Evolutionary conservation across 2,797 vertebrate genomes (phyloP), one percentile per base, ranked within the genome.

Genomic region (Danio jaintianensis): DNA sequence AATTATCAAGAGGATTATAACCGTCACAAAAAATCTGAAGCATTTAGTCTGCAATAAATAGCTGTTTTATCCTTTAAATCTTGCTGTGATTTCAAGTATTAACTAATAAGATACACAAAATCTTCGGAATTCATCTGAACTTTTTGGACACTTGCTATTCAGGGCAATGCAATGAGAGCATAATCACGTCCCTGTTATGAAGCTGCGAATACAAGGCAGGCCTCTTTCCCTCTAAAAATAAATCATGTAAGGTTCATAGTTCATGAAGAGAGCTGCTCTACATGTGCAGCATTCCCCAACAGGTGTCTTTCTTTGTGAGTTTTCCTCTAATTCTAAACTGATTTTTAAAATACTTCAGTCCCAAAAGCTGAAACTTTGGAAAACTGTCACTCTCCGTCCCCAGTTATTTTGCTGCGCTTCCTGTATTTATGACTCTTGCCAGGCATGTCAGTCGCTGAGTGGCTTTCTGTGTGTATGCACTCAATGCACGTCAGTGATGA

Each of bases 391-490:
- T 36, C 2, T 12, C 16, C 12, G 0, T 64, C 69, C 69, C 61
- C 64, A 73, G 69, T 36, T 16, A 18, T 72, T 64, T 50, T 15
- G 7, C 42, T 16, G 40, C 6, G 6, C 59, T 47, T 69, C 66
- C 59, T 66, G 69, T 66, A 79, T 79, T 79, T 79, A 79, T 71
- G 77, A 79, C 68, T 79, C 59, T 73, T 72, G 61, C 78, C 20
- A 66, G 69, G 61, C 40, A 73, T 58, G 78, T 66, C 78, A 73
- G 40, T 20, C 16, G 42, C 78, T 80, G 70, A 80, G 78, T 80
- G 78, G 69, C 68, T 80, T 80, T 73, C 69, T 66, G 78, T 73
- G 78, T 66, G 78, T 73, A 73, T n/a, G 29, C 78, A 56, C 69
- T 66, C 69, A 36, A 58, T 58, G 59, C 61, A 20, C 69, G 29